Percentiles rank a stretch among this genome's conserved stretches.
phyloP scores from a whole-genome alignment of 2,888 invertebrate genomes.

The Tipula lateralis region DNA sequence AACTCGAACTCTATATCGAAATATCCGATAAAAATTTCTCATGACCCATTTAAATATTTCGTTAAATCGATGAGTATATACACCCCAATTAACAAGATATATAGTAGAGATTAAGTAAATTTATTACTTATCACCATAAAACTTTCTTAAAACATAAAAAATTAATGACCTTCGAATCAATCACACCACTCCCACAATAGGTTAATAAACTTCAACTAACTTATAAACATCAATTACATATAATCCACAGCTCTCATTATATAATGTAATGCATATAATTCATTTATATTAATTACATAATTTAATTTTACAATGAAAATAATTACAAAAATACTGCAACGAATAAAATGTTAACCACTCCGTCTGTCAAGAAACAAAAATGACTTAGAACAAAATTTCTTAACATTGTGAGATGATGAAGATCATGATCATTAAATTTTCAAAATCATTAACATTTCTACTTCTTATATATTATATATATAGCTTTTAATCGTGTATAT shows the following conservation, averaged over 20 bases:
- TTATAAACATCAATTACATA: neutral
- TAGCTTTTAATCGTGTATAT: too few species aligned
- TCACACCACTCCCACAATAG: neutral
- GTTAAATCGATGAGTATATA: too few species aligned
- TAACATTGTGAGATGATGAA: neutral
- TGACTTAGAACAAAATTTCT: neutral
- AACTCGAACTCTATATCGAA: too few species aligned
- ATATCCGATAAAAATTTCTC: too few species aligned
- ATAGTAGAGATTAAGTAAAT: neutral
- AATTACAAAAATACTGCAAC: neutral
- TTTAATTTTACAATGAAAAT: neutral
- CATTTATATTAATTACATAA: neutral
- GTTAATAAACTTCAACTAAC: neutral
- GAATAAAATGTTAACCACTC: neutral
- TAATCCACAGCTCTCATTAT: neutral
- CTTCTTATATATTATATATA: too few species aligned
- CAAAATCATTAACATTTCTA: neutral
- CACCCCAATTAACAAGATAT: neutral
- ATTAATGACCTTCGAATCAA: neutral
- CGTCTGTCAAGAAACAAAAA: neutral
- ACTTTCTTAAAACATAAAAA: neutral
- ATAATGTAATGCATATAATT: neutral
- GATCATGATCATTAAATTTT: neutral
- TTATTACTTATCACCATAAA: neutral
- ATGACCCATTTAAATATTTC: too few species aligned